Percentiles rank a stretch among this genome's conserved stretches.
Conservation (phyloP, 2,888 invertebrate genomes). For the Lissocephala sabroskyi region DNA sequence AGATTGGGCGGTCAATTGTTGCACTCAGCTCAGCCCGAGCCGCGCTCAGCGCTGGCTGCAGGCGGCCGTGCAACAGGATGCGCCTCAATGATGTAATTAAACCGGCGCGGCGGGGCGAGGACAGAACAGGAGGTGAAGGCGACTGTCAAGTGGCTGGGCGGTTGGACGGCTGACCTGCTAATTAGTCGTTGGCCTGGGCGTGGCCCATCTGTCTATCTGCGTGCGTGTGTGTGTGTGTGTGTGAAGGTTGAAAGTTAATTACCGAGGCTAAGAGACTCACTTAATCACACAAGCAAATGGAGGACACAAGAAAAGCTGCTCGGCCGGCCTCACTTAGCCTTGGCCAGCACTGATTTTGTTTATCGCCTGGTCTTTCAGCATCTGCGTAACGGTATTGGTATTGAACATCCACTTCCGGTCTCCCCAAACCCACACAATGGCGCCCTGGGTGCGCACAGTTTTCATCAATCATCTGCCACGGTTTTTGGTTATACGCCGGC, state of each 20-base stretch:
- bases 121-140: neutral
- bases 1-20: constrained; percentile 13
- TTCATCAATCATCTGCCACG: constrained; percentile 97
- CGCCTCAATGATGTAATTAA: constrained; percentile 58
- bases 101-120: constrained; percentile 8
- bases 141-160: constrained; percentile 13
- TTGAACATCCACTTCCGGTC: constrained; percentile 98
- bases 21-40: constrained; percentile 5
- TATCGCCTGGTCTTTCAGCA: too few species aligned
- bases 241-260: constrained; percentile 49
- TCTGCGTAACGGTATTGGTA: constrained; percentile 95
- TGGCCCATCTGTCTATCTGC: neutral
- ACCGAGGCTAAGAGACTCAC: constrained; percentile 37
- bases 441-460: constrained; percentile 95
- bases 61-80: constrained; percentile 42
- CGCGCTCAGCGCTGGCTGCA: too few species aligned
- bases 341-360: too few species aligned
- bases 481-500: constrained; percentile 92
- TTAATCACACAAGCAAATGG: constrained; percentile 6
- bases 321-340: neutral
- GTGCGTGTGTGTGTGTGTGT: neutral
- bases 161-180: constrained; percentile 29
- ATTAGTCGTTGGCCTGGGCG: constrained; percentile 45
- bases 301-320: neutral
- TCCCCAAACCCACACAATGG: constrained; percentile 98